phyloP scores from a whole-genome alignment of 92 coral and sea anemone genomes.

The Heliopora coerulea region DNA sequence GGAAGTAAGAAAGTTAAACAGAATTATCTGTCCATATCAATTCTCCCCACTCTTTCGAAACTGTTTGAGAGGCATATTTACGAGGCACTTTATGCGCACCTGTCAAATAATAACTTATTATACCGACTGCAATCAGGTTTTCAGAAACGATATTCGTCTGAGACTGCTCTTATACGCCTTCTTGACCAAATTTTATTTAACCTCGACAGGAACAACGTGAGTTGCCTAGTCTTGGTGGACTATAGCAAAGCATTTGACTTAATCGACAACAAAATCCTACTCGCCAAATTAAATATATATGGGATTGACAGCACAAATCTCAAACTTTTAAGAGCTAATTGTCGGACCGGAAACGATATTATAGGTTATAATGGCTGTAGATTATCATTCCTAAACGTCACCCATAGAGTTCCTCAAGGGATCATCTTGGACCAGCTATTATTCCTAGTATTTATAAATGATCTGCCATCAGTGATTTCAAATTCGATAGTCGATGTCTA shows the following conservation, averaged over 20 bases:
- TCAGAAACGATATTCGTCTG: constrained; percentile 49
- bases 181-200: constrained; percentile 56
- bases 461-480: constrained; percentile 41
- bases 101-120: constrained; percentile 32
- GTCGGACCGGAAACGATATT: constrained; percentile 28
- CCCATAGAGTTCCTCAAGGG: constrained; percentile 45
- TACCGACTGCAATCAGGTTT: constrained; percentile 56
- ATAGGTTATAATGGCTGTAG: constrained; percentile 17
- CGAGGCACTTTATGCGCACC: neutral
- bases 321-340: constrained; percentile 45
- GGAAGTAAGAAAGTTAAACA: constrained; percentile 3
- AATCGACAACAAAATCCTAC: constrained; percentile 51
- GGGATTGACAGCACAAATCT: constrained; percentile 14
- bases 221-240: constrained; percentile 57
- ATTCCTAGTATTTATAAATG: constrained; percentile 46
- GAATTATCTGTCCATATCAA: constrained; percentile 2
- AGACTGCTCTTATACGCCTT: constrained; percentile 58
- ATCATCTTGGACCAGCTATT: constrained; percentile 26
- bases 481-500: constrained; percentile 34
- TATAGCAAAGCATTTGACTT: constrained; percentile 63
- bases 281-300: constrained; percentile 41
- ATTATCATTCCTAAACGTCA: constrained; percentile 14
- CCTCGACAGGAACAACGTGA: constrained; percentile 49
- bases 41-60: constrained; percentile 11
- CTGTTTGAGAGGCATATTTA: neutral